Percentiles rank a stretch among this genome's conserved stretches.
These are phyloP conservation scores for Crematogaster levior DNA, from an alignment of 2,888 invertebrate species.

Conservation along the genomic window DNA sequence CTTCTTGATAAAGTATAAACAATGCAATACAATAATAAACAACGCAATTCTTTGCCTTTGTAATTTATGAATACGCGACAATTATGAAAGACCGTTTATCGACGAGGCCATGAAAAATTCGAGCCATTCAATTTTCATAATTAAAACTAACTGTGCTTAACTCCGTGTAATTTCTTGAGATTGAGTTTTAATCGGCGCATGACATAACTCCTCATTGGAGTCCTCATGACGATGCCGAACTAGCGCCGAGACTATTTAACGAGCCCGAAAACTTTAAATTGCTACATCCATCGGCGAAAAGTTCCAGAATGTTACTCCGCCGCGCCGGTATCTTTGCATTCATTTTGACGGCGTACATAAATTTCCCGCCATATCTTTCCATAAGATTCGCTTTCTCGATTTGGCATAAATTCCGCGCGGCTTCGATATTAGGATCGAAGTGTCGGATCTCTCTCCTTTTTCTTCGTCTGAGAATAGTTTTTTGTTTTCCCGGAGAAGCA, in stretches of 20 bases:
- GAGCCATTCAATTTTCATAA: conserved; percentile 14
- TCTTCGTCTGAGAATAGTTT: conserved; percentile 11
- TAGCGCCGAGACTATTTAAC: conserved; percentile 30
- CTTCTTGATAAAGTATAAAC: background rate
- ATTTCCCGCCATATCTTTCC: conserved; percentile 39
- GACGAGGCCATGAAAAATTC: background rate
- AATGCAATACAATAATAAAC: no score
- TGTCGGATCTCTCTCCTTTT: background rate
- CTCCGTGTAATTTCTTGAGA: conserved; percentile 8
- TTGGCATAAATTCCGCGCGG: conserved; percentile 38
- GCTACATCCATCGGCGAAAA: conserved; percentile 33
- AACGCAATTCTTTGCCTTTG: background rate
- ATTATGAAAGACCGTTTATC: background rate
- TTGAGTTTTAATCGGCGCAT: conserved; percentile 28
- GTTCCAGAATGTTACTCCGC: conserved; percentile 11
- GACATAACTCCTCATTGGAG: conserved; percentile 13
- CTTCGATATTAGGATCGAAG: conserved; percentile 41
- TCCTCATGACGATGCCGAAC: conserved; percentile 10
- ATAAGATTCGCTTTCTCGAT: conserved; percentile 35
- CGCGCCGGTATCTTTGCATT: conserved; percentile 36
- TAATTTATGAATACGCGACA: background rate
- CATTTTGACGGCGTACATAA: conserved; percentile 38
- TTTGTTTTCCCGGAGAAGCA: background rate
- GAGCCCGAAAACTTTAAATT: conserved; percentile 42
- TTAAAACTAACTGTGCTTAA: conserved; percentile 7